Base-by-base conservation (phyloP, 2,888 invertebrate species). In the Trissoscelio sp. region DNA sequence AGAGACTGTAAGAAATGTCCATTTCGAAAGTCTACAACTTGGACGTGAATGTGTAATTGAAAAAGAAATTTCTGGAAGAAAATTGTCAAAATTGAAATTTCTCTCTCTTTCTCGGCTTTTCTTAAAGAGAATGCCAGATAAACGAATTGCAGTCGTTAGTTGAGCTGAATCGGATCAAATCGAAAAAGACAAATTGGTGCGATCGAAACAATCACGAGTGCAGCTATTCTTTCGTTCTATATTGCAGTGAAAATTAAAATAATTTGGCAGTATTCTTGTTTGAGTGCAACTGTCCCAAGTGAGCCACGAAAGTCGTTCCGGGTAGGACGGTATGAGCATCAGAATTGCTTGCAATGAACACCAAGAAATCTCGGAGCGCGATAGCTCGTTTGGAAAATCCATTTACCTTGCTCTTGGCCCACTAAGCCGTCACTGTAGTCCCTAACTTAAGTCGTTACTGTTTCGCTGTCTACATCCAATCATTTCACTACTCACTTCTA, bases 321-420 rank as follows among this genome's bases (percentile, higher is more conserved):
- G 46, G 37, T 18, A 39, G 46, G 48, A 60, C 34, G 67, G 62
- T 37, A 57, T n/a, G 60, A 70, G 62, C 75, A 77, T 77, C 44
- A 51, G 58, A 75, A 73, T 81, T 73, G 66, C 77, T 77, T 14
- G 72, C 60, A 78, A 78, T 72, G 81, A 78, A 67, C 57, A 57
- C 64, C 64, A 34, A 73, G 69, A 81, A 73, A 77, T 81, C 73
- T 77, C 62, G 31, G 16, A 11, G 69, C 62, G 42, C 62, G 62
- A 77, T 67, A 57, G 77, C 62, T 81, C 67, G 81, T 81, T 81
- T 64, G 44, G 69, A 69, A 73, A 77, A 81, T 78, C 81, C 69
- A 78, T 81, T 81, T 77, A 78, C 53, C 67, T 67, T 62, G 73
- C 77, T 78, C 77, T 81, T 73, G 77, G 81, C 70, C 73, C 79